These are phyloP conservation scores for Lamproptera curius DNA, from an alignment of 2,888 invertebrate species.

Conservation along the genomic window DNA sequence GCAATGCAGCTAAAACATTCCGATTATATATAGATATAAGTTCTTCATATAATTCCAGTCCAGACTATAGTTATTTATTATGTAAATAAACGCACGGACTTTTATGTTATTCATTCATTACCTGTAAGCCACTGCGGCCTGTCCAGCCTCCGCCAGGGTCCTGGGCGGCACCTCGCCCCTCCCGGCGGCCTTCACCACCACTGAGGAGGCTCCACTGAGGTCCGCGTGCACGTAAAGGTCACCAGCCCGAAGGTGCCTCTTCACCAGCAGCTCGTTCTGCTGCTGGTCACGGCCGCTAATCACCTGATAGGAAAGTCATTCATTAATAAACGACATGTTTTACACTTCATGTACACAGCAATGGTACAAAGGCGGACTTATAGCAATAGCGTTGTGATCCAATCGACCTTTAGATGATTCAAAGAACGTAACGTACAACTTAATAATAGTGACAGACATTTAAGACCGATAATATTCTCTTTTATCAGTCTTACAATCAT, in stretches of 20 bases:
- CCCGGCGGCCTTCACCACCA: slow-evolving; percentile 89
- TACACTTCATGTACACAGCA: too few species aligned
- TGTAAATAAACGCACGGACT: neutral
- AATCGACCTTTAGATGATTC: too few species aligned
- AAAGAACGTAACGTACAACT: too few species aligned
- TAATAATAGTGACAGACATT: too few species aligned
- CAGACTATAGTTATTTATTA: neutral
- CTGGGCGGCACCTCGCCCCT: slow-evolving; percentile 86
- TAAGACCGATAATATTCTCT: too few species aligned
- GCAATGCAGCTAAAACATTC: too few species aligned
- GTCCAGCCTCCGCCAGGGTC: slow-evolving; percentile 96
- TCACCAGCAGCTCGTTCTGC: slow-evolving; percentile 99
- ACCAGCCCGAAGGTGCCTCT: slow-evolving; percentile 88
- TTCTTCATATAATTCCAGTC: neutral
- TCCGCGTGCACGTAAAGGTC: slow-evolving; percentile 99
- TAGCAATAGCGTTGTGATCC: too few species aligned
- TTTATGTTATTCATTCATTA: slow-evolving; percentile 26
- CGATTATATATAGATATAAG: too few species aligned
- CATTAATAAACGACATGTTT: too few species aligned
- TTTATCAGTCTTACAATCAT: too few species aligned
- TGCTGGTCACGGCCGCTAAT: slow-evolving; percentile 98
- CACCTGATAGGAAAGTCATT: slow-evolving; percentile 79
- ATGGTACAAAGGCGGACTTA: too few species aligned
- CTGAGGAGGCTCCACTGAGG: slow-evolving; percentile 93
- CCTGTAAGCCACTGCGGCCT: slow-evolving; percentile 96